These are phyloP conservation scores for Aspidiotus destructor DNA, from an alignment of 2,888 invertebrate species.

Conservation along the genomic window DNA sequence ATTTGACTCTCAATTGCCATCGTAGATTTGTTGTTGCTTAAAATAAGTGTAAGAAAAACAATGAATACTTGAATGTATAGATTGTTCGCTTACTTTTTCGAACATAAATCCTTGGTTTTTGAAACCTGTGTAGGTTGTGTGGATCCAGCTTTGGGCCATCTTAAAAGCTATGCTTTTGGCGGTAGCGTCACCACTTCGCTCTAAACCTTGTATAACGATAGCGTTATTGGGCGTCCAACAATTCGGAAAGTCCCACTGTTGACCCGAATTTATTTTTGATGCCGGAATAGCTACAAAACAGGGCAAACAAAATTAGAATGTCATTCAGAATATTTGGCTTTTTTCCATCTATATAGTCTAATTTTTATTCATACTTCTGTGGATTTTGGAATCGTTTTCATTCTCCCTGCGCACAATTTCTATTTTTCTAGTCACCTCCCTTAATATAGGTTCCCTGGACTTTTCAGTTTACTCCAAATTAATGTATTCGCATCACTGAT, in stretches of 20 bases:
- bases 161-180: background rate
- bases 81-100: background rate
- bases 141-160: background rate
- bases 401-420: too few species aligned
- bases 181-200: background rate
- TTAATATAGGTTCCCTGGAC: too few species aligned
- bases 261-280: background rate
- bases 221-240: background rate
- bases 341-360: too few species aligned
- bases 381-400: too few species aligned
- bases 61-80: background rate
- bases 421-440: too few species aligned
- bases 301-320: background rate
- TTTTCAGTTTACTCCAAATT: too few species aligned
- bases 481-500: too few species aligned
- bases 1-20: too few species aligned
- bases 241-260: constrained; percentile 1
- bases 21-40: too few species aligned
- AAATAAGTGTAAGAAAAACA: too few species aligned
- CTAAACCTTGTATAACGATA: background rate
- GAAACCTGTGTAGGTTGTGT: background rate
- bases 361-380: too few species aligned
- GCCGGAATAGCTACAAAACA: background rate
- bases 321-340: too few species aligned
- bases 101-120: background rate